Evolutionary conservation across 1,140 invertebrate genomes (phyloP).

Genomic region (Drosophila seguyi): DNA sequence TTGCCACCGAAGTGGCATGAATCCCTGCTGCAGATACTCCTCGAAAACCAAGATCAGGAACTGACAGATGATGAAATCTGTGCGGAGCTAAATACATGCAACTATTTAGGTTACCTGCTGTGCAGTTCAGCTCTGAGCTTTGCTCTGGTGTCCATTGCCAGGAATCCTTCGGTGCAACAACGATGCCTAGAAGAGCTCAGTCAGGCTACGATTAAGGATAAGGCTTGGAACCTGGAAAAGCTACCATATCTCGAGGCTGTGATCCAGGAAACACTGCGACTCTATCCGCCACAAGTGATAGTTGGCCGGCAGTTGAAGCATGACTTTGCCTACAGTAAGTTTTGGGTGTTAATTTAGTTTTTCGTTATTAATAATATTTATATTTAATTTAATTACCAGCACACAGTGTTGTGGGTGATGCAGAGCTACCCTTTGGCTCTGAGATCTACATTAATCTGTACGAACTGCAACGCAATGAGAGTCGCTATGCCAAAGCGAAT

Average conservation of each 20-base stretch:
- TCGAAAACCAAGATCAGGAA: background rate
- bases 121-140: conserved; percentile 58
- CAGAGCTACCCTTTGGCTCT: conserved; percentile 42
- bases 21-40: conserved; percentile 48
- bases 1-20: conserved; percentile 15
- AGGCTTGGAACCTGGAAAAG: background rate
- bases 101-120: conserved; percentile 59
- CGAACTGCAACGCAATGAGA: conserved; percentile 56
- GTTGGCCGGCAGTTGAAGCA: conserved; percentile 37
- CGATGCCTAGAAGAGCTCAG: conserved; percentile 48
- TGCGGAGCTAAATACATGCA: conserved; percentile 60
- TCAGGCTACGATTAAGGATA: background rate
- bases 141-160: conserved; percentile 52
- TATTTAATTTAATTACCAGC: conserved; percentile 11
- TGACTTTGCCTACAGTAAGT: conserved; percentile 54
- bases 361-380: background rate
- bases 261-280: conserved; percentile 45
- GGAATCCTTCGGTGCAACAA: conserved; percentile 63
- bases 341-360: background rate
- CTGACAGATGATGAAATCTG: conserved; percentile 36
- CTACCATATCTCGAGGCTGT: conserved; percentile 56
- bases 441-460: conserved; percentile 66
- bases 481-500: conserved; percentile 8
- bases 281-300: conserved; percentile 67
- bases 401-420: conserved; percentile 52